Evolutionary conservation across 2,113 vertebrate genomes (phyloP).

Genomic region (Suncus etruscus): DNA sequence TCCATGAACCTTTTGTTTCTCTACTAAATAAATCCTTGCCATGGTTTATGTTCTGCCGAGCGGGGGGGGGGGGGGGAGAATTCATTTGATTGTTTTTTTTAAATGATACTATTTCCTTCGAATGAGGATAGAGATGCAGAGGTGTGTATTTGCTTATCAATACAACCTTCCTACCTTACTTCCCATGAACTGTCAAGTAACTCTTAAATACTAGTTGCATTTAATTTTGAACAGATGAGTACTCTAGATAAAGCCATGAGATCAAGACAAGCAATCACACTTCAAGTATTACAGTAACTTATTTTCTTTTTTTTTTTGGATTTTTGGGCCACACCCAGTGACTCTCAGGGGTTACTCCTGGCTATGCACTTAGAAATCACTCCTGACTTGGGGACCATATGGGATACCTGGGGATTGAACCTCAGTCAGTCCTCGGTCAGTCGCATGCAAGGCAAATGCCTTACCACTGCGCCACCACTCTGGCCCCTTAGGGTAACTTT

Average conservation of each 20-base stretch:
- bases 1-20: neutral
- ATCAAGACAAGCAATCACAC: neutral
- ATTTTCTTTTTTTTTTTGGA: too few species aligned
- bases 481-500: neutral
- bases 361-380: too few species aligned
- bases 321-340: too few species aligned
- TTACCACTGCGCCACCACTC: too few species aligned
- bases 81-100: neutral
- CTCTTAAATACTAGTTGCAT: neutral
- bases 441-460: too few species aligned
- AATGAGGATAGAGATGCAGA: neutral
- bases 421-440: too few species aligned
- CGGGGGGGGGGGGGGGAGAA: constrained; percentile 1
- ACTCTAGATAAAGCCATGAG: neutral
- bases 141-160: neutral
- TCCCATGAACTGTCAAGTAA: neutral
- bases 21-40: neutral
- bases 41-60: neutral
- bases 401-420: too few species aligned
- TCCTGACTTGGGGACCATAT: too few species aligned
- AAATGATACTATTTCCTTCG: neutral
- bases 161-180: neutral
- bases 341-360: too few species aligned
- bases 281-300: neutral
- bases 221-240: constrained; percentile 30